These are phyloP conservation scores for Coracias cyanogaster DNA, from an alignment of 2,797 vertebrate genomes.

Conservation along the genomic window DNA sequence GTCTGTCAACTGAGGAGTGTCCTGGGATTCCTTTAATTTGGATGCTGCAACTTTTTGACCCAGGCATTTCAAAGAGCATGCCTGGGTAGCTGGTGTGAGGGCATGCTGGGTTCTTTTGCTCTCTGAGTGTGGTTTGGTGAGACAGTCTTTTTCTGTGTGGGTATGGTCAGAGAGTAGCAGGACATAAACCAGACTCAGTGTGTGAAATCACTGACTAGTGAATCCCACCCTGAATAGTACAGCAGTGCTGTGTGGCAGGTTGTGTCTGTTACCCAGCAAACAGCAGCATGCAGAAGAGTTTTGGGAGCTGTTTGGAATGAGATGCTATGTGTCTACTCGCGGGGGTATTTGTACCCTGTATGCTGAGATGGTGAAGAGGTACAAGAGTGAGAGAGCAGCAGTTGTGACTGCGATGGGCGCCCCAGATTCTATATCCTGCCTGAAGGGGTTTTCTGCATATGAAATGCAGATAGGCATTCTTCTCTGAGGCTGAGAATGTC, in stretches of 20 bases:
- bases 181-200: not conserved
- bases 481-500: not conserved
- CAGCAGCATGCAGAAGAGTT: not conserved
- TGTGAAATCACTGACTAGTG: not conserved
- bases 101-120: not conserved
- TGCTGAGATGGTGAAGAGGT: not conserved
- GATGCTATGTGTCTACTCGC: not conserved
- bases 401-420: not conserved
- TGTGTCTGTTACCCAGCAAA: not conserved
- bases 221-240: not conserved
- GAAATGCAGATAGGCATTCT: not conserved
- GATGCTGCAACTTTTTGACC: not conserved
- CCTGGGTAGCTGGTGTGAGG: not conserved
- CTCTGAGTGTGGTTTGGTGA: not conserved
- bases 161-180: not conserved
- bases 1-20: not conserved
- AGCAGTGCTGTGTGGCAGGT: not conserved
- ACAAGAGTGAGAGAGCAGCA: not conserved
- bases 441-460: not conserved
- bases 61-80: not conserved
- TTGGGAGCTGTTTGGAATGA: not conserved
- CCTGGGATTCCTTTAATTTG: not conserved
- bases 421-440: not conserved
- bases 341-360: not conserved
- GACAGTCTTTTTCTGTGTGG: no score